Percentiles rank a stretch among this genome's conserved stretches.
phyloP scores from a whole-genome alignment of 2,113 vertebrate species.

The Pteronura brasiliensis region DNA sequence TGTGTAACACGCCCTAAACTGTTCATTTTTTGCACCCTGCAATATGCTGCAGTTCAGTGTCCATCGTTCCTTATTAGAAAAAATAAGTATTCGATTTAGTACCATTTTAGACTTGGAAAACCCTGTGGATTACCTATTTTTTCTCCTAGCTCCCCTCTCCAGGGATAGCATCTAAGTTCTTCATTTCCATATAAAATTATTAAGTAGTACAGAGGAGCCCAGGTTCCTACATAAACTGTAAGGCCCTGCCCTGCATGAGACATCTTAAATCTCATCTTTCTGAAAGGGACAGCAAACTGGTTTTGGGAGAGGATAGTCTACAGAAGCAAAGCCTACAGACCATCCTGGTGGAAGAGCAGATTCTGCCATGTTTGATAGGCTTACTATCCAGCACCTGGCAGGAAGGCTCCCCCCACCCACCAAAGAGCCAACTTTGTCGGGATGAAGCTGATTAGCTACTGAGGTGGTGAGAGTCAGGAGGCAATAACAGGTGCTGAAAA shows the following conservation, averaged over 20 bases:
- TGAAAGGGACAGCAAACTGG: not conserved
- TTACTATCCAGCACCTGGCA: not conserved
- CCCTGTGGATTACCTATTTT: not conserved
- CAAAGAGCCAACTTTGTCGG: conserved; percentile 6
- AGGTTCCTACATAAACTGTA: not conserved
- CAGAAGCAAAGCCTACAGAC: not conserved
- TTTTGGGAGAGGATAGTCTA: not conserved
- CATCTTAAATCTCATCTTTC: not conserved
- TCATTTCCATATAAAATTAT: conserved; percentile 28
- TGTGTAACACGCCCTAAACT: not conserved
- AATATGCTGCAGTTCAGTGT: not conserved
- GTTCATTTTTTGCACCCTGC: not conserved
- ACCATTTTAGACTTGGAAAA: not conserved
- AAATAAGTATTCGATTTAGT: not conserved
- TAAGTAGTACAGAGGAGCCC: not conserved
- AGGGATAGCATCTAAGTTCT: not conserved
- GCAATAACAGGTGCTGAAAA: not conserved
- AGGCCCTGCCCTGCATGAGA: not conserved
- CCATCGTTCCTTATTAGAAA: not conserved
- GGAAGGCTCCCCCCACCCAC: not conserved
- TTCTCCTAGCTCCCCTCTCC: not conserved
- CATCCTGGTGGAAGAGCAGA: not conserved
- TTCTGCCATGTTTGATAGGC: not conserved
- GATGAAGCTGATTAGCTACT: not conserved
- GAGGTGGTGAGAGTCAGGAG: not conserved